Conservation (phyloP, 2,888 invertebrate genomes). For the Phytoseiulus persimilis region DNA sequence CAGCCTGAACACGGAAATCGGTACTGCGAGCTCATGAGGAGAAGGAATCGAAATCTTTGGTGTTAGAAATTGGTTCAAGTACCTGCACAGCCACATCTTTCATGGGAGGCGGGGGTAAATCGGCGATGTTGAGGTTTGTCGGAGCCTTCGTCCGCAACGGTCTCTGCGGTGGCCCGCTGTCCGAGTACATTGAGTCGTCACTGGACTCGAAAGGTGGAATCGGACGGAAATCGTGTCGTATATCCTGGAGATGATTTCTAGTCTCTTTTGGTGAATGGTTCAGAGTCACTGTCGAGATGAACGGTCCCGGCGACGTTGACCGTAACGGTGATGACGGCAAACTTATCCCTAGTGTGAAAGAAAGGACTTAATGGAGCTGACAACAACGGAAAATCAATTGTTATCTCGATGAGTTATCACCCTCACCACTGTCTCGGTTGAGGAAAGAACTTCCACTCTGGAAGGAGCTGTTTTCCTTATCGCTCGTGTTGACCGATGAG, state of each 20-base stretch:
- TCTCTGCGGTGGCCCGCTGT: constrained; percentile 18
- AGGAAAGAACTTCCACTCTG: constrained; percentile 31
- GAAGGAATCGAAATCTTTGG: no score
- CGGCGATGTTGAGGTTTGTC: neutral
- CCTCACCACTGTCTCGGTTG: constrained; percentile 18
- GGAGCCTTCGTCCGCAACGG: constrained; percentile 22
- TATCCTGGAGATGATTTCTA: neutral
- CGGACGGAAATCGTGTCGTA: constrained; percentile 31
- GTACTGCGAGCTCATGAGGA: no score
- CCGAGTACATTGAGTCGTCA: constrained; percentile 24
- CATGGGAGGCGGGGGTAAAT: constrained; percentile 18
- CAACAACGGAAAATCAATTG: no score
- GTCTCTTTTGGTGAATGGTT: constrained; percentile 9
- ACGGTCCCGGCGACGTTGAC: constrained; percentile 17
- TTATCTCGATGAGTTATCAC: neutral
- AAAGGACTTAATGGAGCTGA: neutral
- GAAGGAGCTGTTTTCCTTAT: constrained; percentile 21
- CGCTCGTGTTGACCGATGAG: constrained; percentile 33
- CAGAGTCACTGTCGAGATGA: constrained; percentile 28
- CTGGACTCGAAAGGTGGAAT: constrained; percentile 21
- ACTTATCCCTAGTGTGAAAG: constrained; percentile 26
- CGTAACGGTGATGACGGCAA: constrained; percentile 11
- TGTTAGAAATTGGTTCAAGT: neutral
- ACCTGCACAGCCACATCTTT: constrained; percentile 33
- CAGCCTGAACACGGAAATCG: no score